Conservation (phyloP, 2,888 invertebrate species). For the Coremacera marginata region DNA sequence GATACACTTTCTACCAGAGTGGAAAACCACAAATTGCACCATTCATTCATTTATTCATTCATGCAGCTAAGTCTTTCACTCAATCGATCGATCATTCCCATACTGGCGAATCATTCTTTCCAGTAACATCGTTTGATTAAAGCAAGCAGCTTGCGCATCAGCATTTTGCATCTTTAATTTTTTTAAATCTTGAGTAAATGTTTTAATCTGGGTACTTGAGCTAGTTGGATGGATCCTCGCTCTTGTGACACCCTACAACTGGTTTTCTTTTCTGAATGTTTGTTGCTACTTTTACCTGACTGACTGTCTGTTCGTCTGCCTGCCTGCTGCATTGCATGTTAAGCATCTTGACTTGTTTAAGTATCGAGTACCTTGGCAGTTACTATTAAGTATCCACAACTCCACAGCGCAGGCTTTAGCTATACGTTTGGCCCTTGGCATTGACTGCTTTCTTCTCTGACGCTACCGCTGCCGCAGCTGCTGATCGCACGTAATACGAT, state of each 20-base stretch:
- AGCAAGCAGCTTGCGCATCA: slow-evolving; percentile 66
- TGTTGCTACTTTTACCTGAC: slow-evolving; percentile 6
- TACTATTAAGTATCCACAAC: not conserved
- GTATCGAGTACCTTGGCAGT: not conserved
- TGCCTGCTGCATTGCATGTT: not conserved
- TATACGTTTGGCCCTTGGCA: not conserved
- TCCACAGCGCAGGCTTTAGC: not conserved
- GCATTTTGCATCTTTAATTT: slow-evolving; percentile 62
- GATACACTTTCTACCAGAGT: not conserved
- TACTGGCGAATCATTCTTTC: slow-evolving; percentile 17
- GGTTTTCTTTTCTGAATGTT: not conserved
- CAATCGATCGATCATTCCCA: not conserved
- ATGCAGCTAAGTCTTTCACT: not conserved
- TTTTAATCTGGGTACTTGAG: not conserved
- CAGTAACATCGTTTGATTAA: slow-evolving; percentile 53
- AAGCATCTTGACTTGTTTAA: not conserved
- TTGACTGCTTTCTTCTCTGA: not conserved
- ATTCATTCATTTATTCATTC: not conserved
- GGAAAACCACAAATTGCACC: slow-evolving; percentile 12
- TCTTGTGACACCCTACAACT: not conserved
- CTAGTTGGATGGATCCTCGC: not conserved
- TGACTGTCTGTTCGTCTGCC: not conserved
- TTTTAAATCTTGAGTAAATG: not conserved
- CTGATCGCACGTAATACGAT: slow-evolving; percentile 57
- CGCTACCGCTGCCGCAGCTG: not conserved